A percentile compares a stretch with the other conserved stretches of the same genome.
Conservation (phyloP, 2,797 vertebrate genomes). For the Psittacula echo region DNA sequence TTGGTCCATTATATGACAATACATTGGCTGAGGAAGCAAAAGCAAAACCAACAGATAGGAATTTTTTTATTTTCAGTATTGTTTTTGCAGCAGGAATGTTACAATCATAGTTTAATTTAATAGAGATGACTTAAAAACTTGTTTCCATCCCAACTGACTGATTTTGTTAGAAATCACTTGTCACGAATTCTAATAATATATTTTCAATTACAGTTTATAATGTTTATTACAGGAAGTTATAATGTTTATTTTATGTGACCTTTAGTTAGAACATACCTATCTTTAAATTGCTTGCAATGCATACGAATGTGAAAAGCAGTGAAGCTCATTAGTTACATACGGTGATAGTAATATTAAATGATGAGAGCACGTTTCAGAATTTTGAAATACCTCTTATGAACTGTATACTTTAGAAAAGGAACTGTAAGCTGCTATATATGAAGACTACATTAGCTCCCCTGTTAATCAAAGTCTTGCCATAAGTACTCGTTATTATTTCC, state of each 20-base stretch:
- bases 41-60: not conserved
- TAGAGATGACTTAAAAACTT: not conserved
- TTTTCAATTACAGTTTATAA: not conserved
- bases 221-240: not conserved
- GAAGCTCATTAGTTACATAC: not conserved
- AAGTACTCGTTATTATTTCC: not conserved
- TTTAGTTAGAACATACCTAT: not conserved
- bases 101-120: not conserved
- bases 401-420: constrained; percentile 4
- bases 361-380: not conserved
- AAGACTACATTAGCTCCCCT: constrained; percentile 14
- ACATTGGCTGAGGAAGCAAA: not conserved
- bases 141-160: not conserved
- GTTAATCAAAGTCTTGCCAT: not conserved
- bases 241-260: not conserved
- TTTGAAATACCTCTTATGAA: constrained; percentile 7
- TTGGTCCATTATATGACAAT: not conserved
- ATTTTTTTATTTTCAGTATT: not conserved
- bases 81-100: not conserved
- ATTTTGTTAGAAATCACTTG: not conserved
- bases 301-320: not conserved
- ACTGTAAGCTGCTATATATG: not conserved
- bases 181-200: not conserved
- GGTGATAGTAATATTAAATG: not conserved
- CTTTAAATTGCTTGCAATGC: not conserved